phyloP scores from a whole-genome alignment of 1,140 invertebrate genomes.

The Mya arenaria region DNA sequence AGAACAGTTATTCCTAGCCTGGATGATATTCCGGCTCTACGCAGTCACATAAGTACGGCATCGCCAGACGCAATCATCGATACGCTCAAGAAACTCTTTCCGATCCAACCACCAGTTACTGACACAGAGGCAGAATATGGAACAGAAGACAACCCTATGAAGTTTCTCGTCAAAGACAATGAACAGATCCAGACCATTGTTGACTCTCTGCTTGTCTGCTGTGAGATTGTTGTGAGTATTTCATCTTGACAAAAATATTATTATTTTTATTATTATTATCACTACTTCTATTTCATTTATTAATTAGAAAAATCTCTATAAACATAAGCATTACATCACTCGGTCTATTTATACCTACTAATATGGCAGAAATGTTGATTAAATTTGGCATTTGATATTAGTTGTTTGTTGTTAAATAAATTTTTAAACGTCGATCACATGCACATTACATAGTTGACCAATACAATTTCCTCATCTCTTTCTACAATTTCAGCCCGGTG shows the following conservation, averaged over 20 bases:
- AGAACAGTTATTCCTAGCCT: slow-evolving; percentile 1
- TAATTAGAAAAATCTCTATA: too few relatives aligned
- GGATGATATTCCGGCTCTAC: neutral
- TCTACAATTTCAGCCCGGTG: too few relatives aligned
- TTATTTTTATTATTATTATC: too few relatives aligned
- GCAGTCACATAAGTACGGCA: neutral
- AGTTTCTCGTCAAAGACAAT: slow-evolving; percentile 43
- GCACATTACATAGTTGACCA: too few relatives aligned
- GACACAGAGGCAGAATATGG: neutral
- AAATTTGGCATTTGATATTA: too few relatives aligned
- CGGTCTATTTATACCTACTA: too few relatives aligned
- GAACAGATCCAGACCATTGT: slow-evolving; percentile 29
- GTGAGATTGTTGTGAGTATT: neutral
- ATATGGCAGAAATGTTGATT: too few relatives aligned
- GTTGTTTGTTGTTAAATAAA: too few relatives aligned
- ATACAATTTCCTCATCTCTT: too few relatives aligned
- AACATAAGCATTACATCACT: too few relatives aligned
- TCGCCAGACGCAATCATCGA: slow-evolving; percentile 20
- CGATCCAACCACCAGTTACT: neutral
- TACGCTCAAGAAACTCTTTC: neutral
- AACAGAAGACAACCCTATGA: neutral
- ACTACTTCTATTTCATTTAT: too few relatives aligned
- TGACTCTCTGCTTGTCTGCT: neutral
- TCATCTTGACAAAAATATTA: neutral
- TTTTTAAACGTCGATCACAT: too few relatives aligned